Evolutionary conservation across 2,888 invertebrate species (phyloP), one percentile per base, ranked within the genome.

Genomic region (Nomada hirtipes): DNA sequence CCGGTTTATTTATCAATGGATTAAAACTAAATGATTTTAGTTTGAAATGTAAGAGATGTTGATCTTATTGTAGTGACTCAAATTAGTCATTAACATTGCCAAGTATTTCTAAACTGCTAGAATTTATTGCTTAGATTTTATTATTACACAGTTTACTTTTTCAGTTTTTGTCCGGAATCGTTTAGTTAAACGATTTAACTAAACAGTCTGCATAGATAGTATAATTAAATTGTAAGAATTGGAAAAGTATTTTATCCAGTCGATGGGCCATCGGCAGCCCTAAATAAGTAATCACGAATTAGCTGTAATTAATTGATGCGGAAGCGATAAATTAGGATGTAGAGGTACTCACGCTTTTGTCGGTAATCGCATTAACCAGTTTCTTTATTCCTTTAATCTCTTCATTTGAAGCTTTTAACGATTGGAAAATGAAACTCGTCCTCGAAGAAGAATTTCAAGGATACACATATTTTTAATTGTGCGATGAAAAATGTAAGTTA

Each of bases 221-320:
- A 7, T 29, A 29, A 57, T 29, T 29, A 10, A 26, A 15, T 18
- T 15, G 26, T 29, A 29, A 36, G n/a, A 29, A 29, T 4, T 59
- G 36, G 4, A 60, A 42, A 36, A 2, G n/a, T 10, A 20, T 53
- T 55, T 55, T 36, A 36, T 36, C 20, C 55, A 42, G 36, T 55
- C 10, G 4, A 13, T 44, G 20, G 15, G 44, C 55, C 36, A 57
- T 68, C 42, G 2, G 11, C 20, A 15, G 20, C 36, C 1, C 15
- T 57, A 55, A 68, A 68, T 68, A 68, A 68, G 55, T 42, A 42
- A 57, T 20, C n/a, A 36, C 36, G 23, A n/a, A 23, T 57, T 57
- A 36, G 55, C 7, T 44, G 36, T 68, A 68, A 68, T 68, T 68
- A 44, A 57, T 57, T 57, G 68, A 18, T 20, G 44, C 55, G 47